A percentile compares a stretch with the other conserved stretches of the same genome.
Evolutionary conservation across 2,113 vertebrate genomes (phyloP).

Genomic region (Bubalus kerabau): DNA sequence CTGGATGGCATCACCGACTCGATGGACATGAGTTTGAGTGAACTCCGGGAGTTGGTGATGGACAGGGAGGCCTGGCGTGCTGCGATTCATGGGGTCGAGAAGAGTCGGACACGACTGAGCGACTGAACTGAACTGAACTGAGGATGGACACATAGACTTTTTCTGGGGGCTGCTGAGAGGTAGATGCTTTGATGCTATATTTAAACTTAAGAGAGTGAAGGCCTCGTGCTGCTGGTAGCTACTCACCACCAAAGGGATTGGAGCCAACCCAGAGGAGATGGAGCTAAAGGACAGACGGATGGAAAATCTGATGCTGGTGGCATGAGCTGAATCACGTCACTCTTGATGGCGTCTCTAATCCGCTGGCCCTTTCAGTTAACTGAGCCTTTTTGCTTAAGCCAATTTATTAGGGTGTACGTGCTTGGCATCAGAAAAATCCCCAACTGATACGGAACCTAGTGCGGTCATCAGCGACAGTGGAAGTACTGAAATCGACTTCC

Average conservation of each 20-base stretch:
- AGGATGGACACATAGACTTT: background rate
- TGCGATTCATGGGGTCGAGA: too few species aligned
- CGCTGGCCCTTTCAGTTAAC: rapidly evolving
- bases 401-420: background rate
- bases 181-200: background rate
- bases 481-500: background rate
- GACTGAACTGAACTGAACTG: too few species aligned
- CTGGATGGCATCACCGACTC: too few species aligned
- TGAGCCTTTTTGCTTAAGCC: background rate
- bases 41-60: too few species aligned
- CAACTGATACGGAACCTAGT: background rate
- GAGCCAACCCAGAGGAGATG: background rate
- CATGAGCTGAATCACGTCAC: background rate
- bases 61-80: too few species aligned
- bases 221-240: rapidly evolving
- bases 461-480: rapidly evolving
- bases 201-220: background rate
- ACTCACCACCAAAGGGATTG: background rate
- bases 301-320: background rate
- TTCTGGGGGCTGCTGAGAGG: background rate
- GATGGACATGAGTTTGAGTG: too few species aligned
- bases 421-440: background rate
- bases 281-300: background rate
- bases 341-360: background rate
- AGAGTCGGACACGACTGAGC: too few species aligned